A percentile compares a stretch with the other conserved stretches of the same genome.
These are phyloP conservation scores for Lycia hirtaria DNA, from an alignment of 2,888 invertebrate genomes.

Conservation along the genomic window DNA sequence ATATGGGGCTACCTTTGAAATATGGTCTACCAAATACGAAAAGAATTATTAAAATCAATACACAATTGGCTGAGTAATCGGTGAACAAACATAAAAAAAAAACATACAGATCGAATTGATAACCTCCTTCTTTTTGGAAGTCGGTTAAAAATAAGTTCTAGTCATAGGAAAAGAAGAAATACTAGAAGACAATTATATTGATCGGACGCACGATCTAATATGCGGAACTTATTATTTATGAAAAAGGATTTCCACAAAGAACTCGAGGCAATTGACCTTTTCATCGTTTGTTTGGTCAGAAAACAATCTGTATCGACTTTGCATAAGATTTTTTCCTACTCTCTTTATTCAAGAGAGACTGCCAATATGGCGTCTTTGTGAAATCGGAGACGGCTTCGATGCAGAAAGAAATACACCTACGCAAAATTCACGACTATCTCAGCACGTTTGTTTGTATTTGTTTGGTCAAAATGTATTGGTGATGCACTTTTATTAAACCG, in stretches of 20 bases:
- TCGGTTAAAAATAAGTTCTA: too few species aligned
- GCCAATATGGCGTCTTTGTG: conserved; percentile 16
- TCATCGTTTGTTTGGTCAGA: conserved; percentile 32
- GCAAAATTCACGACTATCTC: not conserved
- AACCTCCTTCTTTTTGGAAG: too few species aligned
- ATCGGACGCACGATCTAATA: not conserved
- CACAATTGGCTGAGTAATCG: too few species aligned
- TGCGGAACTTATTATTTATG: not conserved
- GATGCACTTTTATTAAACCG: not conserved
- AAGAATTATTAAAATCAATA: too few species aligned
- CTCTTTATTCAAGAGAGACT: conserved; percentile 17
- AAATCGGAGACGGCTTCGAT: conserved; percentile 9
- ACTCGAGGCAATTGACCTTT: conserved; percentile 28
- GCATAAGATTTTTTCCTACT: conserved; percentile 18
- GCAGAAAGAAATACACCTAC: conserved; percentile 16
- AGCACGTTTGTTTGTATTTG: conserved; percentile 18
- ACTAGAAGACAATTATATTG: too few species aligned
- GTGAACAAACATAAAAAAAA: too few species aligned
- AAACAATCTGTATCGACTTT: conserved; percentile 28
- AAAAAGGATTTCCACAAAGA: conserved; percentile 2
- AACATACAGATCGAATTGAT: too few species aligned
- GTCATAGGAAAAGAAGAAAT: too few species aligned
- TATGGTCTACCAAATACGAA: too few species aligned
- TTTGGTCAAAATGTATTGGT: not conserved
- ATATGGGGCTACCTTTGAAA: too few species aligned